Evolutionary conservation across 2,113 vertebrate species (phyloP).

Genomic region (Montifringilla adamsi): DNA sequence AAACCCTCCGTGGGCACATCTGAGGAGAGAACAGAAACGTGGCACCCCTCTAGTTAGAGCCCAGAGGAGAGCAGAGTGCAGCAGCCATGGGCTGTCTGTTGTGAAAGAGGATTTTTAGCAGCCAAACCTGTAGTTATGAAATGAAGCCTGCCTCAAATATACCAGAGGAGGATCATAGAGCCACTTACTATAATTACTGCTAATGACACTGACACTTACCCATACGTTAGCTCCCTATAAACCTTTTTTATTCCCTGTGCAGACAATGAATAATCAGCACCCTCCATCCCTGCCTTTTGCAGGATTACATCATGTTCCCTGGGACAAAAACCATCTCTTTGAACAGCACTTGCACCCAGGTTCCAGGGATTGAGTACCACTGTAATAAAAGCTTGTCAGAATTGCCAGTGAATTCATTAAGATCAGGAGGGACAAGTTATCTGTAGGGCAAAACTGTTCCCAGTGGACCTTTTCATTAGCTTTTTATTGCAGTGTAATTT

Average conservation of each 20-base stretch:
- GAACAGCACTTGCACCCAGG: neutral
- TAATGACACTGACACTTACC: constrained; percentile 19
- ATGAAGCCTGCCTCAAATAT: constrained; percentile 1
- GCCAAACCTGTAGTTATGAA: constrained; percentile 35
- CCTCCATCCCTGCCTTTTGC: neutral
- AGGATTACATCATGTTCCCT: neutral
- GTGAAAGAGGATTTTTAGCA: constrained; percentile 45
- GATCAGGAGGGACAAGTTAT: neutral
- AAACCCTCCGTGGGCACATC: fast-evolving
- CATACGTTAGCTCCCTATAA: neutral
- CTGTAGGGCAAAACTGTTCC: constrained; percentile 9
- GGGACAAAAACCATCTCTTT: constrained; percentile 3
- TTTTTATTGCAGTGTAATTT: neutral
- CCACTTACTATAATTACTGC: constrained; percentile 47
- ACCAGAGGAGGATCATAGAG: constrained; percentile 37
- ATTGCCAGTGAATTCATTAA: neutral
- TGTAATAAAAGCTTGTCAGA: neutral
- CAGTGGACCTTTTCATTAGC: neutral
- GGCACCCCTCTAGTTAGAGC: fast-evolving
- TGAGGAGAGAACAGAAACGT: fast-evolving
- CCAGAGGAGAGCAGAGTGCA: neutral
- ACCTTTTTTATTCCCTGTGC: constrained; percentile 10
- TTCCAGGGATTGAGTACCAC: neutral
- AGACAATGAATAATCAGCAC: constrained; percentile 38
- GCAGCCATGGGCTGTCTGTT: neutral